phyloP scores from a whole-genome alignment of 2,888 invertebrate genomes.

The Aricia artaxerxes region DNA sequence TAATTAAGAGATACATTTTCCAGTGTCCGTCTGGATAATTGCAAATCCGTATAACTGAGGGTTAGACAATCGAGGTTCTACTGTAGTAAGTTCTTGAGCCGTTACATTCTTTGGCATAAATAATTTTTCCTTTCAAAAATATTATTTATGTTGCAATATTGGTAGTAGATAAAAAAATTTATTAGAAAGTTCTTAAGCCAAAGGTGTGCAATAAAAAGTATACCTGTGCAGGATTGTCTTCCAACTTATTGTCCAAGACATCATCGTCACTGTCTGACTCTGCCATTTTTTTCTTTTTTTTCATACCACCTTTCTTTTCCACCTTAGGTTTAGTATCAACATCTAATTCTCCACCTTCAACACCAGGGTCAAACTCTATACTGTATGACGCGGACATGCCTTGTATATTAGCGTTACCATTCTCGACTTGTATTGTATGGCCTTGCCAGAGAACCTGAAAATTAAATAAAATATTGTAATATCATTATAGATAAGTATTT shows the following conservation, averaged over 20 bases:
- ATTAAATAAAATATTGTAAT: slow-evolving; percentile 20
- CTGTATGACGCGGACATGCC: slow-evolving; percentile 61
- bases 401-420: slow-evolving; percentile 68
- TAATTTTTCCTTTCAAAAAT: too few species aligned
- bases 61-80: too few species aligned
- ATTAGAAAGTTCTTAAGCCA: background rate
- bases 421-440: slow-evolving; percentile 83
- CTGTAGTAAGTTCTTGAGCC: too few species aligned
- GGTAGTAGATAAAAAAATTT: too few species aligned
- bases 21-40: too few species aligned
- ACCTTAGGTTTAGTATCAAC: slow-evolving; percentile 73
- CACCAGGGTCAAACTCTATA: slow-evolving; percentile 65
- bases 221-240: slow-evolving; percentile 83
- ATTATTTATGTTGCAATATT: too few species aligned
- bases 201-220: background rate
- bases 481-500: too few species aligned
- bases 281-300: slow-evolving; percentile 77
- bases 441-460: slow-evolving; percentile 84
- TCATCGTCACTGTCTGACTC: slow-evolving; percentile 73
- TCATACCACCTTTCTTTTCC: slow-evolving; percentile 65
- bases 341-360: slow-evolving; percentile 67
- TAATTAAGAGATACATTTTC: too few species aligned
- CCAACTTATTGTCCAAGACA: slow-evolving; percentile 83
- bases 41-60: too few species aligned
- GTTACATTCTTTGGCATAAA: too few species aligned